Conservation (phyloP, 2,888 invertebrate species). For the Pardosa pseudoannulata region DNA sequence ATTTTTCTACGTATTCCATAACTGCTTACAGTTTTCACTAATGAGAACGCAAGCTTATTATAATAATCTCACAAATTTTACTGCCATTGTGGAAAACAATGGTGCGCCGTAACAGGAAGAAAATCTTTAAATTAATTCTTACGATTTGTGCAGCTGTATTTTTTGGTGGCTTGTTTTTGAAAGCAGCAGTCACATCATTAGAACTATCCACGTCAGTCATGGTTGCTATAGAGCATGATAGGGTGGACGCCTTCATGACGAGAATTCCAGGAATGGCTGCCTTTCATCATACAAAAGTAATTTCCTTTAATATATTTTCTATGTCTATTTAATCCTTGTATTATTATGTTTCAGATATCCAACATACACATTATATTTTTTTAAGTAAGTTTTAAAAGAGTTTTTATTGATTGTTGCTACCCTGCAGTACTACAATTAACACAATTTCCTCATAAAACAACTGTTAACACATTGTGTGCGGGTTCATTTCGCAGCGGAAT, state of each 20-base stretch:
- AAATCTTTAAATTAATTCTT: slow-evolving; percentile 43
- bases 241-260: slow-evolving; percentile 11
- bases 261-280: slow-evolving; percentile 4
- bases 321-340: no score
- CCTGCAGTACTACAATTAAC: no score
- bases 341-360: no score
- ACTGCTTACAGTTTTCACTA: not conserved
- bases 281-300: slow-evolving; percentile 15
- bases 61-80: slow-evolving; percentile 4
- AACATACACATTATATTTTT: no score
- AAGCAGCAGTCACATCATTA: slow-evolving; percentile 44
- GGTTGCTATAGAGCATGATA: slow-evolving; percentile 40
- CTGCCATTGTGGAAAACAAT: slow-evolving; percentile 27
- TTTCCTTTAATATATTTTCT: no score
- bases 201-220: slow-evolving; percentile 48
- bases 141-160: slow-evolving; percentile 51
- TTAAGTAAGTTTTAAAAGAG: no score
- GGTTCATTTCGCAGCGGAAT: no score
- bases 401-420: no score
- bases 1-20: not conserved
- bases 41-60: slow-evolving; percentile 38
- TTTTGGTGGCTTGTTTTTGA: slow-evolving; percentile 40
- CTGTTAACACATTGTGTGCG: no score
- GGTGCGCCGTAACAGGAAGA: slow-evolving; percentile 57
- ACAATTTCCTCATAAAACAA: no score